These are phyloP conservation scores for Erebia palarica DNA, from an alignment of 2,888 invertebrate species.

Conservation along the genomic window DNA sequence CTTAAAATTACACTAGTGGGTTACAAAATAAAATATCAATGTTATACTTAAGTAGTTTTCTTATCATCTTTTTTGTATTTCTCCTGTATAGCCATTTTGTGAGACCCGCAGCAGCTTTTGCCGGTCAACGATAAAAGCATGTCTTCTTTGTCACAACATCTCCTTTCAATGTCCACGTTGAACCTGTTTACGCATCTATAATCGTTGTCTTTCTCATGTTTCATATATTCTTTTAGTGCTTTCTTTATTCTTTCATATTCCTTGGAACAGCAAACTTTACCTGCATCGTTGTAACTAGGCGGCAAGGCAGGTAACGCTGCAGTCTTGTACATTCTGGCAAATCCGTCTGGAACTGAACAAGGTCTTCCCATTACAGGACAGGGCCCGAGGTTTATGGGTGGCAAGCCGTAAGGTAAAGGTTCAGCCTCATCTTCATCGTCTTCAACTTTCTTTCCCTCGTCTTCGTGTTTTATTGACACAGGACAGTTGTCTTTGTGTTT, in stretches of 20 bases:
- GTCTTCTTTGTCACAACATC: conserved; percentile 76
- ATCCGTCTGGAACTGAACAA: conserved; percentile 72
- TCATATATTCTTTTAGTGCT: conserved; percentile 70
- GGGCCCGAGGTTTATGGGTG: conserved; percentile 72
- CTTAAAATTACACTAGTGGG: conserved; percentile 52
- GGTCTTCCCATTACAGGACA: conserved; percentile 75
- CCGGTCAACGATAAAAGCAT: conserved; percentile 60
- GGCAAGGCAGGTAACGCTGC: conserved; percentile 60
- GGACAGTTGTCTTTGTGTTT: conserved; percentile 70
- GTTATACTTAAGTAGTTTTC: conserved; percentile 40
- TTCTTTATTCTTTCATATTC: conserved; percentile 75
- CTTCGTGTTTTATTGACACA: conserved; percentile 58
- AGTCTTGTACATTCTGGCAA: conserved; percentile 72
- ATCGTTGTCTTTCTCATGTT: conserved; percentile 65
- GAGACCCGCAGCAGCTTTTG: conserved; percentile 69
- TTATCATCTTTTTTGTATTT: conserved; percentile 57
- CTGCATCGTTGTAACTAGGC: conserved; percentile 67
- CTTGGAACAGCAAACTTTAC: conserved; percentile 76
- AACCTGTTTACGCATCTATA: conserved; percentile 69
- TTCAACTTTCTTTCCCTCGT: conserved; percentile 60
- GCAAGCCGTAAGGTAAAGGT: conserved; percentile 71
- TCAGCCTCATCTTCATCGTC: conserved; percentile 68
- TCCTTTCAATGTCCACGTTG: conserved; percentile 68
- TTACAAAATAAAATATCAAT: conserved; percentile 80
- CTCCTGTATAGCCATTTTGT: conserved; percentile 69